Conservation (phyloP, 2,113 vertebrate genomes). For the Catharus minimus region DNA sequence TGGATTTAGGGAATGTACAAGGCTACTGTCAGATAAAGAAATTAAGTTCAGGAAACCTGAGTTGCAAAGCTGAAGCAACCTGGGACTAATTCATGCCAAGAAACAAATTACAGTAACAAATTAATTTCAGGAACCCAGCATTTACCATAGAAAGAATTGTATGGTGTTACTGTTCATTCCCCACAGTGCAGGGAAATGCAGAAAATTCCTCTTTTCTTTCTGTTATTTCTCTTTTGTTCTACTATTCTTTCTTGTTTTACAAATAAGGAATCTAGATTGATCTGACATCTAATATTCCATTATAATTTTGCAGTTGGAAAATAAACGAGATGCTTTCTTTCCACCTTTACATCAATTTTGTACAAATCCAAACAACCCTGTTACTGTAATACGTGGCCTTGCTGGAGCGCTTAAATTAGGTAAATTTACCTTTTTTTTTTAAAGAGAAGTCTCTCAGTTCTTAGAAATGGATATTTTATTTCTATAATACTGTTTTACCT, state of each 20-base stretch:
- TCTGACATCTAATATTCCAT: constrained; percentile 39
- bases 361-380: constrained; percentile 97
- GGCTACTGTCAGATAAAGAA: constrained; percentile 24
- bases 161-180: not conserved
- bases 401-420: constrained; percentile 96
- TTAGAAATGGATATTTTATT: not conserved
- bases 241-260: not conserved
- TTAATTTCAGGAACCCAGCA: constrained; percentile 13
- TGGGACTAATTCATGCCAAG: constrained; percentile 41
- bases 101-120: constrained; percentile 40
- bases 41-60: not conserved
- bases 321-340: constrained; percentile 97
- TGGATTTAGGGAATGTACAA: not conserved
- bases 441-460: not conserved
- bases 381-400: constrained; percentile 98
- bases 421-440: constrained; percentile 40
- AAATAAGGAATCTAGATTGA: constrained; percentile 22
- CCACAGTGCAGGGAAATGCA: not conserved
- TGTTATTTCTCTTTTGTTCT: not conserved
- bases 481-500: not conserved
- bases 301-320: constrained; percentile 89
- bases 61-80: not conserved
- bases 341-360: constrained; percentile 98
- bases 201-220: not conserved
- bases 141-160: not conserved